phyloP scores from a whole-genome alignment of 2,797 vertebrate species.

The Craterocephalus amniculus region DNA sequence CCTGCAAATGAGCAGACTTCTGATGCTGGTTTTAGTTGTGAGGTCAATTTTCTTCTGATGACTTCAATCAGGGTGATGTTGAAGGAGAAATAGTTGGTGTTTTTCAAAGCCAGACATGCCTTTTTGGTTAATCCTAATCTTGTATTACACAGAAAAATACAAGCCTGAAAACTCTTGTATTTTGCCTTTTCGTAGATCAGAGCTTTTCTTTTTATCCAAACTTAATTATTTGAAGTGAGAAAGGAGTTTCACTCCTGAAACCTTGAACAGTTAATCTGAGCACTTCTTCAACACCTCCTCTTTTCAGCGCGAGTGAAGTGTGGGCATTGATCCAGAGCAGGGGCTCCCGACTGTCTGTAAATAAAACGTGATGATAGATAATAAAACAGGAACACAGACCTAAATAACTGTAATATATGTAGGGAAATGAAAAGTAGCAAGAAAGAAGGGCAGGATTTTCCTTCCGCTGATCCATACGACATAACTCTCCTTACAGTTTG shows the following conservation, averaged over 20 bases:
- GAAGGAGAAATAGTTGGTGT: not conserved
- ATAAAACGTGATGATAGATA: slow-evolving; percentile 20
- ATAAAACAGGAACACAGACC: slow-evolving; percentile 15
- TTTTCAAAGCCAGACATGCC: not conserved
- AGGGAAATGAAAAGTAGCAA: slow-evolving; percentile 6
- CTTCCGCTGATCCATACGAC: not conserved
- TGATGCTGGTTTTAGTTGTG: not conserved
- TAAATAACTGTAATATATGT: slow-evolving; percentile 5
- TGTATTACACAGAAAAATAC: too few species aligned
- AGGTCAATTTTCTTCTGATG: not conserved
- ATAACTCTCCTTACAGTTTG: not conserved
- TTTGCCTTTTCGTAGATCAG: not conserved
- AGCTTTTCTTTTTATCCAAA: not conserved
- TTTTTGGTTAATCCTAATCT: not conserved
- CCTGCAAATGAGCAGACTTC: not conserved
- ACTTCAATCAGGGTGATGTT: not conserved
- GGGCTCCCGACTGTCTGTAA: slow-evolving; percentile 24
- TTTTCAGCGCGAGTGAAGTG: slow-evolving; percentile 16
- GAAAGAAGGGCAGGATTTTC: not conserved
- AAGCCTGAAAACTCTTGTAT: too few species aligned
- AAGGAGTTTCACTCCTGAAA: not conserved
- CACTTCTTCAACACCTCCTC: not conserved
- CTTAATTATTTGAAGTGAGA: not conserved
- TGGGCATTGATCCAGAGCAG: slow-evolving; percentile 18
- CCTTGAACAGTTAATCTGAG: not conserved